These are phyloP conservation scores for Musca domestica DNA, from an alignment of 1,140 invertebrate species.

Conservation along the genomic window DNA sequence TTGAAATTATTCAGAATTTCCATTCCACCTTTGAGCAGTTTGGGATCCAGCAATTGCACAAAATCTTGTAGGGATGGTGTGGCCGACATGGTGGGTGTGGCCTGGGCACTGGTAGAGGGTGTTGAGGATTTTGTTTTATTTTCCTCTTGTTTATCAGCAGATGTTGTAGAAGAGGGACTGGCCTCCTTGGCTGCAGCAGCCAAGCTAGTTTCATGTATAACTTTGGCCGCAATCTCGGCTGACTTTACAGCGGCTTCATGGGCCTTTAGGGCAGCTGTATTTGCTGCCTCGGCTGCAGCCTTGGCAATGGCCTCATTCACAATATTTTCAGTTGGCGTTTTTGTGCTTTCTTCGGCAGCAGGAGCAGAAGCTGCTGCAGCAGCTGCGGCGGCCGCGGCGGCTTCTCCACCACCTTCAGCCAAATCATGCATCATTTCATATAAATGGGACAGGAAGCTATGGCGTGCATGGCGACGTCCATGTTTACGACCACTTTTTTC, in stretches of 20 bases:
- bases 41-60: slow-evolving; percentile 42
- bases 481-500: slow-evolving; percentile 27
- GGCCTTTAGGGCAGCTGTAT: slow-evolving; percentile 14
- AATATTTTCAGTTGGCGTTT: slow-evolving; percentile 12
- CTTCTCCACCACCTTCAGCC: slow-evolving; percentile 34
- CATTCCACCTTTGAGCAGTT: slow-evolving; percentile 46
- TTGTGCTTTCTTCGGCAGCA: too few relatives aligned
- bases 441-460: slow-evolving; percentile 41
- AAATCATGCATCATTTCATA: slow-evolving; percentile 48
- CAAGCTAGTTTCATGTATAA: slow-evolving; percentile 7
- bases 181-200: slow-evolving; percentile 12
- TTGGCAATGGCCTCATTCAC: neutral
- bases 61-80: slow-evolving; percentile 34
- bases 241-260: slow-evolving; percentile 5
- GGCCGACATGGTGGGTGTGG: slow-evolving; percentile 25
- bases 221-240: slow-evolving; percentile 4
- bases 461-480: slow-evolving; percentile 29
- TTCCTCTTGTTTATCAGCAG: neutral
- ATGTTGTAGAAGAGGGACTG: neutral
- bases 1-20: slow-evolving; percentile 49
- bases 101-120: neutral
- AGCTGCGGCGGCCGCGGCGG: slow-evolving; percentile 3
- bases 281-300: slow-evolving; percentile 9
- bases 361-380: neutral
- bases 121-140: neutral